Conservation (phyloP, 2,113 vertebrate genomes). For the Menura novaehollandiae region DNA sequence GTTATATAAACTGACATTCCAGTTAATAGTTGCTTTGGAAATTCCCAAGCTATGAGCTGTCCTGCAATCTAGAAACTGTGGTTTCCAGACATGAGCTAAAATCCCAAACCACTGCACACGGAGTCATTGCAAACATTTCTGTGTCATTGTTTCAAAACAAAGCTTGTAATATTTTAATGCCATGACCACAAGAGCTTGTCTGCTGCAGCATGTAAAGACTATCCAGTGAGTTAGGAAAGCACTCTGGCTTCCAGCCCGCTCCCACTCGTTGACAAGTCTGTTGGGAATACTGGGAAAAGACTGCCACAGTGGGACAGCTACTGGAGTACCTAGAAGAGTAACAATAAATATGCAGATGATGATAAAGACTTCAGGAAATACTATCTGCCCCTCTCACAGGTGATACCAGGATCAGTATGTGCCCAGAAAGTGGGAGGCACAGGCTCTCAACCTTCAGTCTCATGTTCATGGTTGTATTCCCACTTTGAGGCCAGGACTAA, state of each 20-base stretch:
- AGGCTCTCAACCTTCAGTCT: not conserved
- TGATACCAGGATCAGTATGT: not conserved
- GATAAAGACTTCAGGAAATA: not conserved
- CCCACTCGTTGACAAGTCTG: not conserved
- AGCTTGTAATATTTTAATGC: slow-evolving; percentile 68
- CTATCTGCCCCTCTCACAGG: not conserved
- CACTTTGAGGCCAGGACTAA: not conserved
- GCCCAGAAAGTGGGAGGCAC: not conserved
- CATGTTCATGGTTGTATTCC: not conserved
- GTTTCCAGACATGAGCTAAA: slow-evolving; percentile 67
- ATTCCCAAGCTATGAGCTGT: slow-evolving; percentile 67
- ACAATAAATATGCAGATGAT: not conserved
- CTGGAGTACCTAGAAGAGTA: not conserved
- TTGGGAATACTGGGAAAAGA: not conserved
- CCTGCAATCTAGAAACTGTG: slow-evolving; percentile 70
- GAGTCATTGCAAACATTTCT: slow-evolving; percentile 56
- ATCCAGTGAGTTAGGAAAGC: slow-evolving; percentile 21
- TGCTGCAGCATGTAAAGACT: slow-evolving; percentile 23
- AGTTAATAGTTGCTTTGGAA: slow-evolving; percentile 66
- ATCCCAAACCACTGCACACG: slow-evolving; percentile 66
- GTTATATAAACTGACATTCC: slow-evolving; percentile 36
- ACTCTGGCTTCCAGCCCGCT: not conserved
- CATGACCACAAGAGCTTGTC: slow-evolving; percentile 51
- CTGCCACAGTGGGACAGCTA: not conserved
- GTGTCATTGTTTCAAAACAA: slow-evolving; percentile 70